Evolutionary conservation across 1,140 invertebrate species (phyloP).

Genomic region (Lithobius niger): DNA sequence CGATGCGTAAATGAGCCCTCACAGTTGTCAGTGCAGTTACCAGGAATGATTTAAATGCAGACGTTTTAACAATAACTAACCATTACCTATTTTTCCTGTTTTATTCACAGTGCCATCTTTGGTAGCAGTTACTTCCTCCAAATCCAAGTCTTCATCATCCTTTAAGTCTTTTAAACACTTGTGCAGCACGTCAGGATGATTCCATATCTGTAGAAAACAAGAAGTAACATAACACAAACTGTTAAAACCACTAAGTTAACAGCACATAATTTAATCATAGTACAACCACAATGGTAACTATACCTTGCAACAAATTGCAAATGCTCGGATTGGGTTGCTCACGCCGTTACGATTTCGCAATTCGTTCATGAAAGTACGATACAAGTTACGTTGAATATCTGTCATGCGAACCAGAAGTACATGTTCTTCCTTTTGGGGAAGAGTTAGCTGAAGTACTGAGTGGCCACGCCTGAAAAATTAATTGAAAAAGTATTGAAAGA

Average conservation of each 20-base stretch:
- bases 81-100: neutral
- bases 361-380: constrained; percentile 83
- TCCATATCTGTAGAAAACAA: constrained; percentile 83
- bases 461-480: constrained; percentile 66
- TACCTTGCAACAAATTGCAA: constrained; percentile 94
- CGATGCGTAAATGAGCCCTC: too few species aligned
- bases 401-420: constrained; percentile 80
- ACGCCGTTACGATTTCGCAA: constrained; percentile 69
- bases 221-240: too few species aligned
- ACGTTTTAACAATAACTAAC: too few species aligned
- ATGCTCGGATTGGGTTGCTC: constrained; percentile 92
- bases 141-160: constrained; percentile 66
- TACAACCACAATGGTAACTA: too few species aligned
- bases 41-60: too few species aligned
- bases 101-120: constrained; percentile 16
- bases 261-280: too few species aligned
- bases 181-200: constrained; percentile 94
- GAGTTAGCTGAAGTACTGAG: constrained; percentile 64
- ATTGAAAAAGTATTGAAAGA: too few species aligned
- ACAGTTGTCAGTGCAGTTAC: too few species aligned
- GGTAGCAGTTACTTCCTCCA: constrained; percentile 56
- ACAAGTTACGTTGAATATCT: constrained; percentile 67
- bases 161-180: constrained; percentile 47
- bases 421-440: constrained; percentile 85
- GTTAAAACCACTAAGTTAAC: too few species aligned